Percentiles rank a stretch among this genome's conserved stretches.
Evolutionary conservation across 2,797 vertebrate genomes (phyloP).

Genomic region (Etheostoma nigrum): DNA sequence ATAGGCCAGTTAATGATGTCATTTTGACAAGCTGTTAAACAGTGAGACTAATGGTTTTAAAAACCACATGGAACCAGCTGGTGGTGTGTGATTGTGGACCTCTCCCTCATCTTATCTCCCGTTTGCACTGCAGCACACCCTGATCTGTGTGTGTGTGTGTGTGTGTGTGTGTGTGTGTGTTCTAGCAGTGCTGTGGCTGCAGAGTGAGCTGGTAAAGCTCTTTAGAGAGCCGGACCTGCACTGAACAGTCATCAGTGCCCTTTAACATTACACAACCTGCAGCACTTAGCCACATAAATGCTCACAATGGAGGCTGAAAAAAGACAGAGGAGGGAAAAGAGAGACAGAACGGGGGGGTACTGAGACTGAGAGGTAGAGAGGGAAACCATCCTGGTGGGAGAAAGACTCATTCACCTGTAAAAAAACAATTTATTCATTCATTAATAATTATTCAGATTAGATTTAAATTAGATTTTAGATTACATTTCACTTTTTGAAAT

Average conservation of each 20-base stretch:
- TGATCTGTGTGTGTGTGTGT: background rate
- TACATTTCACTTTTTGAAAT: constrained; percentile 21
- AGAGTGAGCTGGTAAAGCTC: constrained; percentile 42
- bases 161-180: constrained; percentile 9
- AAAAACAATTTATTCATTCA: constrained; percentile 34
- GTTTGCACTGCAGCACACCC: constrained; percentile 33
- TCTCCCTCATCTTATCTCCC: constrained; percentile 66
- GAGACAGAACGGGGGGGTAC: background rate
- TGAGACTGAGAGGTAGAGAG: background rate
- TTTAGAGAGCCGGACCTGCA: constrained; percentile 41
- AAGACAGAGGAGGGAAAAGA: background rate
- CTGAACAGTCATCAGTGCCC: constrained; percentile 54
- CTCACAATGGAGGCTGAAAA: constrained; percentile 33
- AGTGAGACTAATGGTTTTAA: constrained; percentile 29
- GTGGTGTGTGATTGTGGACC: constrained; percentile 55
- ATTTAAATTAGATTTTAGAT: constrained; percentile 41
- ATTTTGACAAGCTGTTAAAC: constrained; percentile 49
- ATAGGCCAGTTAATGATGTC: constrained; percentile 39
- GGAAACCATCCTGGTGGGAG: background rate
- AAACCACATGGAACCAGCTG: constrained; percentile 50
- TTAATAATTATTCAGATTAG: constrained; percentile 39
- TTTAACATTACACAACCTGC: constrained; percentile 64
- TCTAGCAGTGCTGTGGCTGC: constrained; percentile 29
- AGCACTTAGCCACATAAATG: constrained; percentile 43
- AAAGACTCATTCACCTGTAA: constrained; percentile 20